Base-by-base conservation (phyloP, 2,113 vertebrate species). In the Takifugu flavidus region DNA sequence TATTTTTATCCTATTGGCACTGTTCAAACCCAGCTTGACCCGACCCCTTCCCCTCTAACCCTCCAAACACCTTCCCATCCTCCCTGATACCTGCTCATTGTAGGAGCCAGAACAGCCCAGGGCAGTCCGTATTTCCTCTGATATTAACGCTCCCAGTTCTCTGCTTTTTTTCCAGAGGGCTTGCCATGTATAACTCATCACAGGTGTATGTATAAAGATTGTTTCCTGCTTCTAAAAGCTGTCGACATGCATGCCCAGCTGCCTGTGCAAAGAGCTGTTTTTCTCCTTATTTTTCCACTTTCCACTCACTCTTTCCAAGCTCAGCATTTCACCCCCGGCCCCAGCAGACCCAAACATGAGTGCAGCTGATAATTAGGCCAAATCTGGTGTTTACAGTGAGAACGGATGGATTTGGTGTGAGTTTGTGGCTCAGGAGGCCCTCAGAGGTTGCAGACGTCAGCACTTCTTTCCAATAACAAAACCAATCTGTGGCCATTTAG, bases 151-250 rank as follows among this genome's bases (percentile, higher is more conserved):
- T 87, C 79, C 75, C 72, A 89, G 86, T 89, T 89, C 79, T 91
- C 83, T 89, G 84, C 65, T 87, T 84, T 88, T 89, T n/a, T 77
- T 86, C 76, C 90, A 92, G 90, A 91, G 85, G 84, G 88, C 81
- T 89, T 91, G 82, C 89, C 91, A 79, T 91, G 91, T 92, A 91
- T 90, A 86, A 89, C 80, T 58, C 89, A 89, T 70, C 89, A 83
- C 84, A 88, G 87, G 87, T 92, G 90, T 91, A 90, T 91, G 89
- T 92, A 91, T 90, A 82, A 89, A 75, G 83, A 85, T 82, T 80
- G 78, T 88, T 92, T 88, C 73, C 86, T 91, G 77, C 83, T 86
- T 76, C 54, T 60, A 62, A 67, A n/a, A 90, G 79, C 85, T 85
- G 80, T 77, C 84, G 74, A 88, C 77, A 75, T 90, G 91, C 91